Evolutionary conservation across 2,797 vertebrate species (phyloP), one percentile per base, ranked within the genome.

Genomic region (Sparidentex hasta): DNA sequence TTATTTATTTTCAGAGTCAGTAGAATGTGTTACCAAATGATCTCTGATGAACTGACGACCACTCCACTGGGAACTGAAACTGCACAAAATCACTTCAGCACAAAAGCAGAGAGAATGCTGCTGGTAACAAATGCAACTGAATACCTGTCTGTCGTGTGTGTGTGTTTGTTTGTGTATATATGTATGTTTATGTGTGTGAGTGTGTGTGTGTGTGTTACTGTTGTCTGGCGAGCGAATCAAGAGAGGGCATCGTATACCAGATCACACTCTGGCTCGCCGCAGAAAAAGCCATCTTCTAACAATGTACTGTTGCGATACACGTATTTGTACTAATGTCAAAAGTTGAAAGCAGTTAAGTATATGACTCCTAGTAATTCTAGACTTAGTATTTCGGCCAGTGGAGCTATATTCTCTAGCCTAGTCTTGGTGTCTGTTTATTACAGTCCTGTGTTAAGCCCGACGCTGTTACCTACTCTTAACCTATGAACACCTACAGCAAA

Each of bases 61-160:
- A 91, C 91, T 90, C 87, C 88, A 94, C 93, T 89, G 87, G 87
- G 85, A 92, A 93, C 90, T 90, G 80, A 93, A 93, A 93, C 91
- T 74, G 86, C 89, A 94, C 88, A 78, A 83, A 87, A 89, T 84
- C 90, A 93, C 91, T 90, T 93, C 92, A 90, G 93, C 92, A 94
- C 90, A 67, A 91, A 91, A 89, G 87, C 89, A 92, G 90, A 92
- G 87, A 91, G 85, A 90, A 92, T 61, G 87, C 73, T 73, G 88
- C 87, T 88, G 92, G 91, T 92, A 93, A 92, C 92, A 89, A 76
- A 90, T 78, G 82, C 86, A 78, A 91, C 87, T 85, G 87, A 87
- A 83, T 63, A 50, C 56, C 58, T 74, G 69, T 86, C 11, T 80
- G 23, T 20, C 14, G 18, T 71, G 59, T 72, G 80, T 80, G 61